Base-by-base conservation (phyloP, 2,888 invertebrate genomes). In the Acanthosoma haemorrhoidale region DNA sequence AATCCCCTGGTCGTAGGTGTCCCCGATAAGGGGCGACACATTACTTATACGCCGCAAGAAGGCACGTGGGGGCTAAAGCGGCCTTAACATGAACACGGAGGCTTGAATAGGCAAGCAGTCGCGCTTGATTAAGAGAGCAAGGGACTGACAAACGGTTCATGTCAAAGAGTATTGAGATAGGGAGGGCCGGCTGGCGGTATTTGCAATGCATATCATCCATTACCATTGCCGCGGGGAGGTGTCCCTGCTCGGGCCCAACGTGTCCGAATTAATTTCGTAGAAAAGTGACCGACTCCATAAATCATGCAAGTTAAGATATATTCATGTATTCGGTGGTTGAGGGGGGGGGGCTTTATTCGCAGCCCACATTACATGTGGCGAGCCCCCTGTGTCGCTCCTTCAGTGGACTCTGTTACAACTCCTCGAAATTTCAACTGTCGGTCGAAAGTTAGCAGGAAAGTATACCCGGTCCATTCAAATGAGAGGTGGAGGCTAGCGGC, bases 251-350 rank as follows among this genome's bases (percentile, higher is more conserved):
- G 18, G 43, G 59, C 59, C n/a, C n/a, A n/a, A n/a, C 15, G 21
- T 68, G 68, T 68, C 68, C 15, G 68, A 68, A 68, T 68, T 68
- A 68, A 68, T 68, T 68, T 68, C 21, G 57, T 59, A 68, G 68
- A 68, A 68, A 68, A 68, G 68, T 68, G 68, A 68, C 58, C 68
- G 59, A 68, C 58, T 68, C 36, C 68, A 68, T 68, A 68, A 68
- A 68, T 68, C 57, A 59, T 59, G 59, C 68, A 68, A 68, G 58
- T 59, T 68, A 38, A 68, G 68, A 68, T 68, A 25, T 68, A 68
- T 68, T 68, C 68, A 68, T 68, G 39, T 68, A 68, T 68, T 59
- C 68, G 18, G 58, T 25, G 32, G 58, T 4, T 36, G 36, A 11
- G 41, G 5, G 5, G n/a, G n/a, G n/a, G n/a, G n/a, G n/a, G n/a